Evolutionary conservation across 2,888 invertebrate species (phyloP), one percentile per base, ranked within the genome.

Genomic region (Gari tellinella): DNA sequence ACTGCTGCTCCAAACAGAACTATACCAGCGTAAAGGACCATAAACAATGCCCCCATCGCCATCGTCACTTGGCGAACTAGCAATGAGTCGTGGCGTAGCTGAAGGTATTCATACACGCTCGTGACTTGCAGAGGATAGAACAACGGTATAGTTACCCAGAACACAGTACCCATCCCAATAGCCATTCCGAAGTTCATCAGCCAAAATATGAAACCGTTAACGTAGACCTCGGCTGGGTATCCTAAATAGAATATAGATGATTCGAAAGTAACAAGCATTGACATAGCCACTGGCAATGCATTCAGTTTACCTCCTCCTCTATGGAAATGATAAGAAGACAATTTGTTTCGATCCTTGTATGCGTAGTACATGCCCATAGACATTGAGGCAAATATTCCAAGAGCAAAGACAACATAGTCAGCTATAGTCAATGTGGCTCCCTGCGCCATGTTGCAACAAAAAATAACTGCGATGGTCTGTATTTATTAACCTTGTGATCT

Each of bases 361-460:
- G 66, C 65, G 15, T 49, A 66, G 25, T 49, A 65, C 10, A 61
- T 46, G 2, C 72, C 72, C 19, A 61, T 48, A 21, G 52, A 38
- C 15, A 72, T 40, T 21, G 72, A 66, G 8, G 49, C 17, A 15
- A 40, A 17, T 15, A 72, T 62, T 38, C 57, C 56, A 17, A 41
- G 31, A 48, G 37, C 23, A 49, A 72, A 66, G 17, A 66, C 56
- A 37, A 72, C 46, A 46, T 61, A 66, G 49, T 72, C 72, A 15
- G 41, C 68, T 7, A 31, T 10, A 10, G 4, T 7, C 31, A 31
- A 10, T 31, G 5, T 31, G 5, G 31, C 10, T 10, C 31, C 31
- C 5, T 7, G 5, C 4, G 31, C 31, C 31, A 31, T 31, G 4
- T n/a, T n/a, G n/a, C n/a, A n/a, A n/a, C n/a, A n/a, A n/a, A n/a